phyloP scores from a whole-genome alignment of 2,888 invertebrate genomes.

The Crossocerus cetratus region DNA sequence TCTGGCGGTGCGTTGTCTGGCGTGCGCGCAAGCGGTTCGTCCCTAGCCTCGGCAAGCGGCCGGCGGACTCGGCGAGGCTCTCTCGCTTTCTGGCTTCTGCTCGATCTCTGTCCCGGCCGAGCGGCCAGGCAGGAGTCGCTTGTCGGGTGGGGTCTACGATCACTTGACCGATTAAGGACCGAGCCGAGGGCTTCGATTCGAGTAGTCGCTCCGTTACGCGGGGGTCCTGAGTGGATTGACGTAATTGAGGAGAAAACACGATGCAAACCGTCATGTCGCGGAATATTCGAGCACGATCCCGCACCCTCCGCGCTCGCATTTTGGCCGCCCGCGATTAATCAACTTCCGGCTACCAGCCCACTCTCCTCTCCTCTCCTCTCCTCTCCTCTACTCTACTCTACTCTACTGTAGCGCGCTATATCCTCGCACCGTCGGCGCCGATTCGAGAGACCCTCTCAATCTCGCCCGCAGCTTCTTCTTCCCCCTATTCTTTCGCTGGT shows the following conservation, averaged over 20 bases:
- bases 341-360: conserved; percentile 25
- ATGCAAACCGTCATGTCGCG: conserved; percentile 66
- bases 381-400: too few species aligned
- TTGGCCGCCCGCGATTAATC: conserved; percentile 45
- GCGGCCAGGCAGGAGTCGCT: conserved; percentile 39
- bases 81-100: conserved; percentile 15
- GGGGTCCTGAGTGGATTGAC: conserved; percentile 75
- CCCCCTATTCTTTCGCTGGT: too few species aligned
- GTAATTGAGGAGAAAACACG: conserved; percentile 77
- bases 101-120: conserved; percentile 19
- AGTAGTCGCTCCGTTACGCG: conserved; percentile 71
- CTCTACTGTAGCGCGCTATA: too few species aligned
- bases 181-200: conserved; percentile 67
- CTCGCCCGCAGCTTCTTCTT: background rate
- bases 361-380: background rate
- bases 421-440: background rate
- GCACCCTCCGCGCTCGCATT: conserved; percentile 22
- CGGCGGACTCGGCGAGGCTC: background rate
- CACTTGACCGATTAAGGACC: conserved; percentile 77
- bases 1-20: conserved; percentile 21
- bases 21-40: conserved; percentile 9
- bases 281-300: conserved; percentile 50
- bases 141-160: conserved; percentile 71
- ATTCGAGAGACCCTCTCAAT: conserved; percentile 2
- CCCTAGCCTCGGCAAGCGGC: too few species aligned